Percentiles rank a stretch among this genome's conserved stretches.
Evolutionary conservation across 2,113 vertebrate genomes (phyloP).

Genomic region (Pipra filicauda): DNA sequence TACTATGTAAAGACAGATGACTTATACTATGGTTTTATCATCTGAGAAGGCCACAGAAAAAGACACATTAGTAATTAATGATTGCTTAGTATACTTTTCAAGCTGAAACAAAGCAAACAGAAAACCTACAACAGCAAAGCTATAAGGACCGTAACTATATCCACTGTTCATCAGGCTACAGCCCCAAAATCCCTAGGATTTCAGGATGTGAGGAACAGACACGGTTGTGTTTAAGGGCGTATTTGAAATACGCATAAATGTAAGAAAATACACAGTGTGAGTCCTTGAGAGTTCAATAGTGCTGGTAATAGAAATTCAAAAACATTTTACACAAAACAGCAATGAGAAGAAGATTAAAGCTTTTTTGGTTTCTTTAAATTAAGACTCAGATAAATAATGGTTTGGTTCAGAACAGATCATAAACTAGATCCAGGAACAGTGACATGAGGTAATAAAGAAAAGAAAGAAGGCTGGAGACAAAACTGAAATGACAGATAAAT

Average conservation of each 20-base stretch:
- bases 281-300: not conserved
- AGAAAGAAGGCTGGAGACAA: not conserved
- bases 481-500: not conserved
- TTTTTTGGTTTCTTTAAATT: not conserved
- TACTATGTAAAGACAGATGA: not conserved
- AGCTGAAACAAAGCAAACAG: not conserved
- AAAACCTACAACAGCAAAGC: not conserved
- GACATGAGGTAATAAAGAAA: not conserved
- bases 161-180: not conserved
- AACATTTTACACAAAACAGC: not conserved
- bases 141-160: accelerated
- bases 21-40: not conserved
- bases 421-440: not conserved
- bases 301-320: not conserved
- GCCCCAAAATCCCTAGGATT: not conserved
- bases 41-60: not conserved
- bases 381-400: not conserved
- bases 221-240: not conserved
- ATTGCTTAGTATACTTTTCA: not conserved
- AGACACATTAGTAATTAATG: not conserved
- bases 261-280: not conserved
- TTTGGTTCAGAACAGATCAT: not conserved
- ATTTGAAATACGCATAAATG: not conserved
- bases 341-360: not conserved
- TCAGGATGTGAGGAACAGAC: not conserved